phyloP scores from a whole-genome alignment of 1,140 invertebrate species.

The Galleria mellonella region DNA sequence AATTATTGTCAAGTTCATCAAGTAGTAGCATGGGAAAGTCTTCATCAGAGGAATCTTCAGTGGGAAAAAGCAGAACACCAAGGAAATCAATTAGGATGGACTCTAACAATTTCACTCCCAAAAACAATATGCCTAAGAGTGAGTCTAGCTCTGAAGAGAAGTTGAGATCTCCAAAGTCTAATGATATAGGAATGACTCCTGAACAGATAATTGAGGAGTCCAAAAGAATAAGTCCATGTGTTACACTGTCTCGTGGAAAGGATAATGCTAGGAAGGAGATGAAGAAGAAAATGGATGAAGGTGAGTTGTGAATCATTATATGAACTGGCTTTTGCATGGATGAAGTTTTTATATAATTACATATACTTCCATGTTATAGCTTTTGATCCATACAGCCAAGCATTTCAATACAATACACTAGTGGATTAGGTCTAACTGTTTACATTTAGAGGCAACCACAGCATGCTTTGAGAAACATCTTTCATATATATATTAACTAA shows the following conservation, averaged over 20 bases:
- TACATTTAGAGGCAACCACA: no score
- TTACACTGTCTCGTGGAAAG: conserved; percentile 48
- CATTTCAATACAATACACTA: no score
- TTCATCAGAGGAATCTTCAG: conserved; percentile 3
- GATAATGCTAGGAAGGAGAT: conserved; percentile 55
- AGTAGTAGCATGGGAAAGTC: background rate
- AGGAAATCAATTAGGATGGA: conserved; percentile 17
- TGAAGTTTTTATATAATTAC: background rate
- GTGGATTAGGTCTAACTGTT: no score
- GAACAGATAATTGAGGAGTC: conserved; percentile 32
- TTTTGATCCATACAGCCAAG: no score
- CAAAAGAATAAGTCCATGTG: conserved; percentile 46
- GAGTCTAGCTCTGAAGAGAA: conserved; percentile 54
- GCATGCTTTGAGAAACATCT: no score
- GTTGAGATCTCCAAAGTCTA: conserved; percentile 36
- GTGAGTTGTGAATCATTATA: conserved; percentile 18
- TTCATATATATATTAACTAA: no score
- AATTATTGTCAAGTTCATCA: background rate
- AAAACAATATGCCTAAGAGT: conserved; percentile 36
- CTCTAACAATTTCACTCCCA: conserved; percentile 18
- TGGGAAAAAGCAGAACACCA: conserved; percentile 11
- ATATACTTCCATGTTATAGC: no score
- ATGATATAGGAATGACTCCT: conserved; percentile 26
- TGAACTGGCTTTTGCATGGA: background rate
- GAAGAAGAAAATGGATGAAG: conserved; percentile 51